phyloP scores from a whole-genome alignment of 2,797 vertebrate genomes.

The Sparus aurata region DNA sequence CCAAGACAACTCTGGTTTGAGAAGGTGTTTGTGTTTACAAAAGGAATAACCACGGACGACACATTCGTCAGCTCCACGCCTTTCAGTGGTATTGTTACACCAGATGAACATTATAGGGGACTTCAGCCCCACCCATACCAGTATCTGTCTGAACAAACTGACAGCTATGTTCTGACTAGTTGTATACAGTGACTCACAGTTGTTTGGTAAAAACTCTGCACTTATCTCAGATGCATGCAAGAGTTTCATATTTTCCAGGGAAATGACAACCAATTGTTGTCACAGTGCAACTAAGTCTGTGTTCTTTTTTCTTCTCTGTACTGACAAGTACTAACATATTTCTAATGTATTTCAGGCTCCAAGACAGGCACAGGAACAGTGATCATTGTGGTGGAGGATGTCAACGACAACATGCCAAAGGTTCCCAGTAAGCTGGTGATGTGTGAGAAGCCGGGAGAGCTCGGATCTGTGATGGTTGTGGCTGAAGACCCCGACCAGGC shows the following conservation, averaged over 20 bases:
- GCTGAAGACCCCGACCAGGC: conserved; percentile 84
- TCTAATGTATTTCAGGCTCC: conserved; percentile 76
- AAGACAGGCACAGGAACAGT: conserved; percentile 90
- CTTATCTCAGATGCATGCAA: background rate
- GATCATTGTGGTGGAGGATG: conserved; percentile 85
- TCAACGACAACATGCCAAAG: conserved; percentile 87
- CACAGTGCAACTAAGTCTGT: background rate
- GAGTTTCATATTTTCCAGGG: background rate
- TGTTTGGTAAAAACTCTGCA: background rate
- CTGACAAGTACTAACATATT: background rate
- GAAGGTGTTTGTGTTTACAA: background rate
- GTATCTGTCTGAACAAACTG: conserved; percentile 36
- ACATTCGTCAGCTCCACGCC: background rate
- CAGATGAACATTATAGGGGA: background rate
- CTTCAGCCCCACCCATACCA: conserved; percentile 38
- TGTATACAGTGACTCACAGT: conserved; percentile 32
- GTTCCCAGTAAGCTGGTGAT: conserved; percentile 71
- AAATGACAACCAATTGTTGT: background rate
- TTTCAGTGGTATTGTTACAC: background rate
- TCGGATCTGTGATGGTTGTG: conserved; percentile 71
- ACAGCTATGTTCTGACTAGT: background rate
- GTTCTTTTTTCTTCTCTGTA: background rate
- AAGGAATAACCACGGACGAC: background rate
- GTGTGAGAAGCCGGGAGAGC: conserved; percentile 81
- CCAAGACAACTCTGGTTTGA: background rate